These are phyloP conservation scores for Dexiosoma caninum DNA, from an alignment of 2,888 invertebrate species.

Conservation along the genomic window DNA sequence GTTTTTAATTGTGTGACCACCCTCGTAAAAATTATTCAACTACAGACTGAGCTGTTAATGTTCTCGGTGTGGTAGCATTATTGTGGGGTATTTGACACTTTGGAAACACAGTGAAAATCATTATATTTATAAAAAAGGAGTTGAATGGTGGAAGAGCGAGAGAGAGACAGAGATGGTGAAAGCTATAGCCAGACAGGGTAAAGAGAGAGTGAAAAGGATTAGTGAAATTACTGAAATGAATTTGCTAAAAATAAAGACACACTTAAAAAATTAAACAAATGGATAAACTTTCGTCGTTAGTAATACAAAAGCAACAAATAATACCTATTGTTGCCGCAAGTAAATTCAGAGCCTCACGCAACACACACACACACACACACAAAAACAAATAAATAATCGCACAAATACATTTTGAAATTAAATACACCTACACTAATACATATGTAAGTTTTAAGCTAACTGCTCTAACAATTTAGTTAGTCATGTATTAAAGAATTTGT, in stretches of 20 bases:
- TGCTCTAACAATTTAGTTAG: too few species aligned
- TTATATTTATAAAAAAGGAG: not conserved
- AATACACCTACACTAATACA: not conserved
- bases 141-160: not conserved
- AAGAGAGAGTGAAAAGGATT: not conserved
- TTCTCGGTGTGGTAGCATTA: not conserved
- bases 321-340: constrained; percentile 51
- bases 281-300: constrained; percentile 41
- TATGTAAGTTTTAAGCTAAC: constrained; percentile 1
- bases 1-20: not conserved
- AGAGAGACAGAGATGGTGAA: not conserved
- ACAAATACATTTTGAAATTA: not conserved
- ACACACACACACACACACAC: not conserved
- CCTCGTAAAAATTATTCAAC: not conserved
- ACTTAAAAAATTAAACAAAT: not conserved
- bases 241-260: not conserved
- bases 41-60: not conserved
- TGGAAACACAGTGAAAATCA: not conserved
- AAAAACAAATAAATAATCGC: not conserved
- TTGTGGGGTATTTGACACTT: constrained; percentile 24
- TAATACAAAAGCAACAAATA: constrained; percentile 55
- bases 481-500: too few species aligned
- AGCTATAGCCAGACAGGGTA: too few species aligned
- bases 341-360: too few species aligned
- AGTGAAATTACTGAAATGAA: not conserved